phyloP scores from a whole-genome alignment of 1,140 invertebrate genomes.

The Eueides isabella region DNA sequence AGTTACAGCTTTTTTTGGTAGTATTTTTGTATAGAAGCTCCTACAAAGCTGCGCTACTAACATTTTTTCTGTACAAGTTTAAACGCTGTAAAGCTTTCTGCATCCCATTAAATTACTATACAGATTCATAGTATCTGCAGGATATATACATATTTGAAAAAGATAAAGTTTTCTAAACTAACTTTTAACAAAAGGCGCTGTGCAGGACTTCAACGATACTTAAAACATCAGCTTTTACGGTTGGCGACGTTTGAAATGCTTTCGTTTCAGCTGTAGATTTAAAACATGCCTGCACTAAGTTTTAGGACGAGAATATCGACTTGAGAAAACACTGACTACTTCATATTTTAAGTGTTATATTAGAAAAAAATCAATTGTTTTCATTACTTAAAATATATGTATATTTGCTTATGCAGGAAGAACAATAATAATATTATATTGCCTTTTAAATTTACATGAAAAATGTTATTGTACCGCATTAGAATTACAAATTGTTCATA shows the following conservation, averaged over 20 bases:
- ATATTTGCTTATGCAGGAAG: background rate
- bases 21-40: no score
- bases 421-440: background rate
- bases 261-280: background rate
- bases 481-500: background rate
- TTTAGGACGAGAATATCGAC: background rate
- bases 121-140: background rate
- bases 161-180: constrained; percentile 16
- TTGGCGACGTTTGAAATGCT: constrained; percentile 22
- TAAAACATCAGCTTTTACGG: constrained; percentile 20
- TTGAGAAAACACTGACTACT: background rate
- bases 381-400: background rate
- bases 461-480: background rate
- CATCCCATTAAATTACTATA: background rate
- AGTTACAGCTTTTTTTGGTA: no score
- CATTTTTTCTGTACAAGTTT: no score
- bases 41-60: no score
- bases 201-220: constrained; percentile 17
- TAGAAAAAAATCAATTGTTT: background rate
- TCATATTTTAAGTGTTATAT: background rate
- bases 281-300: background rate
- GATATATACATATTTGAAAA: constrained; percentile 1
- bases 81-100: no score
- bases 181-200: constrained; percentile 23
- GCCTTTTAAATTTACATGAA: no score